Base-by-base conservation (phyloP, 2,888 invertebrate genomes). In the Apodemia mormo region DNA sequence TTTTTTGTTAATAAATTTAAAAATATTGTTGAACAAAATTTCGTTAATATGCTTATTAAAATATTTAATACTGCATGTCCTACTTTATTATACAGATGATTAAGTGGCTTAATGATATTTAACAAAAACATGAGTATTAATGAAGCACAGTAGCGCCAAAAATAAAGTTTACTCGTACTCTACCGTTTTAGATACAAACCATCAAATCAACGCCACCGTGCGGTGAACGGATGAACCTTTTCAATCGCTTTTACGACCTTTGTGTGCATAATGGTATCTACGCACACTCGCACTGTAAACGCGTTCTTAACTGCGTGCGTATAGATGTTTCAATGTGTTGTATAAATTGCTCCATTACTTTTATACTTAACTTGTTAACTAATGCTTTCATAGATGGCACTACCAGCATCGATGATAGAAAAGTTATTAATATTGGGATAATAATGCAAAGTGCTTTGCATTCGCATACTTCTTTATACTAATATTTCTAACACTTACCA, bases 191-290 rank as follows among this genome's bases (percentile, higher is more conserved):
- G 83, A 87, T 79, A 82, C 80, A 82, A 90, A 89, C 88, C 89
- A 79, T 83, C 68, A 73, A 70, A 75, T 77, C 83, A 92, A 81
- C 92, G 93, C 92, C 92, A 92, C 88, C 93, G 84, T 74, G 90
- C 89, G 93, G 87, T 78, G 90, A 84, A 89, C 86, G 86, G 93
- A 87, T 83, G 92, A 93, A 94, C 84, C 88, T 90, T 90, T 90
- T 89, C 86, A 87, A 91, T 90, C 77, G 85, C 83, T 79, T 74
- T 68, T 49, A 69, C 71, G 65, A 74, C 76, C 73, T 74, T 77
- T 76, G 91, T 90, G 88, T 89, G 89, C 86, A 88, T 88, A 76
- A 77, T 81, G 81, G 70, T 79, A 81, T 79, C 79, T 76, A 87
- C 90, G 86, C 92, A 92, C 90, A 93, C 92, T 58, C 75, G 4